Conservation (phyloP, 2,888 invertebrate species). For the Pollenia griseotomentosa region DNA sequence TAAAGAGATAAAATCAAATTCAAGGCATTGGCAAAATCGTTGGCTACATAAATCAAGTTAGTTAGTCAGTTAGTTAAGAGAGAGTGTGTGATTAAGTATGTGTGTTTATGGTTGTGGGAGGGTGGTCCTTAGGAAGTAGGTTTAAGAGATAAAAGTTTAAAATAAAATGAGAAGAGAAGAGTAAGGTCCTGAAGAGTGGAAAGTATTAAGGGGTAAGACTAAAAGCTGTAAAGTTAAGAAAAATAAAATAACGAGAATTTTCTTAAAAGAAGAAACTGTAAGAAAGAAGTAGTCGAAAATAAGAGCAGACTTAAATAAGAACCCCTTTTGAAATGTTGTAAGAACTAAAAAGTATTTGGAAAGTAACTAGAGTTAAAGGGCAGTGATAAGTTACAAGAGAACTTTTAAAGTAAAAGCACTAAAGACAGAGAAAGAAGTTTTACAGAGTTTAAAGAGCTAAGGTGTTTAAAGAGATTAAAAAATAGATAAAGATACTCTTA, state of each 20-base stretch:
- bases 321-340: not conserved
- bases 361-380: not conserved
- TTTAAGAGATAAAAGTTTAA: not conserved
- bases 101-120: constrained; percentile 3
- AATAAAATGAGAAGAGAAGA: not conserved
- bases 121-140: not conserved
- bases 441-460: not conserved
- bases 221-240: not conserved
- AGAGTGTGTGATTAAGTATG: constrained; percentile 18
- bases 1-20: constrained; percentile 60
- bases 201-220: not conserved
- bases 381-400: not conserved
- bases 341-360: constrained; percentile 2
- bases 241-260: too few relatives aligned
- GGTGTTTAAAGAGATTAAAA: not conserved
- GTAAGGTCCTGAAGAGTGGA: not conserved
- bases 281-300: not conserved
- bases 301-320: constrained; percentile 13
- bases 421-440: not conserved
- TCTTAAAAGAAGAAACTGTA: not conserved
- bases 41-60: constrained; percentile 63
- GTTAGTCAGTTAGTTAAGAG: not conserved
- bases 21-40: constrained; percentile 71
- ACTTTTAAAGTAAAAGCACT: not conserved
- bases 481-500: not conserved